phyloP scores from a whole-genome alignment of 1,140 invertebrate species.

The Triops cancriformis region DNA sequence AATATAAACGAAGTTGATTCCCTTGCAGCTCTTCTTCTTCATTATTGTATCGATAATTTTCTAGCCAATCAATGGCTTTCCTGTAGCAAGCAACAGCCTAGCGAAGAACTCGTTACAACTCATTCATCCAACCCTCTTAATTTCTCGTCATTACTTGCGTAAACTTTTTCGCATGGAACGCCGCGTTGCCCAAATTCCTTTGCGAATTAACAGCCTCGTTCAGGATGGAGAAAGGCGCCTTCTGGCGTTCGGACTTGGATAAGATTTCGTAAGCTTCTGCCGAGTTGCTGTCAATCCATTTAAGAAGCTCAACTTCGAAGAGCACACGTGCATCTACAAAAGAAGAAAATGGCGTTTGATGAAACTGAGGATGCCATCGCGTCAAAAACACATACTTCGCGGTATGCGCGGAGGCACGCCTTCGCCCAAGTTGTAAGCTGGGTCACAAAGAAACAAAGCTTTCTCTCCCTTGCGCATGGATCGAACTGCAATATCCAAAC shows the following conservation, averaged over 20 bases:
- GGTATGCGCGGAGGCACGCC: neutral
- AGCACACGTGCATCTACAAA: neutral
- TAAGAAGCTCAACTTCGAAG: neutral
- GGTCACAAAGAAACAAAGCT: neutral
- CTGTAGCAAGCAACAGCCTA: neutral
- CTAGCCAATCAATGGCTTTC: neutral
- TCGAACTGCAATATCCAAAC: neutral
- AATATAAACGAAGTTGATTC: neutral
- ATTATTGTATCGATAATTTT: neutral
- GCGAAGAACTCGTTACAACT: neutral
- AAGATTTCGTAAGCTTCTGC: neutral
- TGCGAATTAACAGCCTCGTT: neutral
- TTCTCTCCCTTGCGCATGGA: neutral
- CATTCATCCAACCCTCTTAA: neutral
- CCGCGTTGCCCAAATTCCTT: neutral
- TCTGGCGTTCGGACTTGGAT: neutral
- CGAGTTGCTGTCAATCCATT: neutral
- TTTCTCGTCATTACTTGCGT: neutral
- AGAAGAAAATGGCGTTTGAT: neutral
- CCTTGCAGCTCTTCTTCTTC: neutral
- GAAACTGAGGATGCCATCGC: neutral
- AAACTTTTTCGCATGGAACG: neutral
- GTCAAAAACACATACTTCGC: neutral
- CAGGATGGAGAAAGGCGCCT: neutral
- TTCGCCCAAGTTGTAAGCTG: neutral